Conservation (phyloP, 2,113 vertebrate species). For the Thamnaconus septentrionalis region DNA sequence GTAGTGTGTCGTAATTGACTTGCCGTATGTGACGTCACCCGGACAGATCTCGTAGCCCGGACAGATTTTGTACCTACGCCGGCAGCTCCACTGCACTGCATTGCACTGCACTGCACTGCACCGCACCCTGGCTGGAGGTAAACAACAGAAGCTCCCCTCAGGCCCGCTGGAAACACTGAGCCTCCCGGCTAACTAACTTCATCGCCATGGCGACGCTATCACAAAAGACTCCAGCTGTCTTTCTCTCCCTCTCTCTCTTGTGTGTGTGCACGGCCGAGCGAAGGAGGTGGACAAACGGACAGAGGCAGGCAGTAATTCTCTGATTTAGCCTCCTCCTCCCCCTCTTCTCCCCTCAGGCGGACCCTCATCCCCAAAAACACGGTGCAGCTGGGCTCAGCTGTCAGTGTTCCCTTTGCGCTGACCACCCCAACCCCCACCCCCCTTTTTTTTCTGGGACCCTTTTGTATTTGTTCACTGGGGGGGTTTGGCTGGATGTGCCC, state of each 20-base stretch:
- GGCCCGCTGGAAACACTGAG: conserved; percentile 46
- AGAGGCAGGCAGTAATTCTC: conserved; percentile 45
- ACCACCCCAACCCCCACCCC: conserved; percentile 39
- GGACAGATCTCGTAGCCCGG: too few relatives aligned
- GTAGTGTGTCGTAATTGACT: too few relatives aligned
- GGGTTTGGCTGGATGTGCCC: conserved; percentile 49
- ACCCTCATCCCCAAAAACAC: conserved; percentile 59
- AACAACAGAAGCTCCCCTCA: conserved; percentile 57
- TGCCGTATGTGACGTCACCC: too few relatives aligned
- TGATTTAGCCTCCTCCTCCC: conserved; percentile 28
- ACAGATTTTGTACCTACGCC: too few relatives aligned
- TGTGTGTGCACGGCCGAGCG: conserved; percentile 5
- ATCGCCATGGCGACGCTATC: conserved; percentile 69
- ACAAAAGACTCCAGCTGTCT: conserved; percentile 76
- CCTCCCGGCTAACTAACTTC: conserved; percentile 55
- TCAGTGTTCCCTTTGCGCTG: conserved; percentile 40
- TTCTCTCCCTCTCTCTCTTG: background rate
- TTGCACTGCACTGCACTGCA: conserved; percentile 44
- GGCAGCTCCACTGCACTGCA: too few relatives aligned
- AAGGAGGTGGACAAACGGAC: conserved; percentile 64
- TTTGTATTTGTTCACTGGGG: conserved; percentile 61
- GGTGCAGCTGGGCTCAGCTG: conserved; percentile 72
- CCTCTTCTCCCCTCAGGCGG: conserved; percentile 41
- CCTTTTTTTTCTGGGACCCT: conserved; percentile 41
- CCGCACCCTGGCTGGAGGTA: conserved; percentile 43